Evolutionary conservation across 35 echinoderm and acorn worm species (phyloP).

Genomic region (Amphiura filiformis): DNA sequence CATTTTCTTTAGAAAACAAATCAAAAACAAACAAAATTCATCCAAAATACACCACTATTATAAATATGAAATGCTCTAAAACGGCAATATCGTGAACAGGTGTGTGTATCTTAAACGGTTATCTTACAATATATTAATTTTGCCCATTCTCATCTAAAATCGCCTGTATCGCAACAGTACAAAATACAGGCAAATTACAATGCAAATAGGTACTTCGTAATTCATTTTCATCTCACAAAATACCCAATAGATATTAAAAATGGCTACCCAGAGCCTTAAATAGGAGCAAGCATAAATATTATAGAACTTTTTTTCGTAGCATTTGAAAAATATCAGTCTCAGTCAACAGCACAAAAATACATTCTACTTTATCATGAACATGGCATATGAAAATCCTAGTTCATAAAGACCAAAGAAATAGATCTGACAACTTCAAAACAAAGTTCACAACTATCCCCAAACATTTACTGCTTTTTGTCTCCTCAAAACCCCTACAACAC

Average conservation of each 20-base stretch:
- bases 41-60: background rate
- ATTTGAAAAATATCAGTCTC: too few species aligned
- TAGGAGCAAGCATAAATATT: slow-evolving; percentile 11
- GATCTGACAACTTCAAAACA: too few species aligned
- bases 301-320: background rate
- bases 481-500: too few species aligned
- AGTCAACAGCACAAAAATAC: too few species aligned
- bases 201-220: background rate
- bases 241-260: background rate
- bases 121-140: background rate
- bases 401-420: too few species aligned
- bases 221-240: background rate
- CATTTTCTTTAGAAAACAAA: background rate
- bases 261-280: background rate
- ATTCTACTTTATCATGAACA: too few species aligned
- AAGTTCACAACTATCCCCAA: too few species aligned
- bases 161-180: background rate
- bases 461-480: too few species aligned
- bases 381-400: too few species aligned
- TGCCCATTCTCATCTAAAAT: background rate
- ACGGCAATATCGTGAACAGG: background rate
- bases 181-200: slow-evolving; percentile 9
- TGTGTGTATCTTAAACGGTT: background rate
- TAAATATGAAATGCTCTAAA: slow-evolving; percentile 1
- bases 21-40: too few species aligned